These are phyloP conservation scores for Standfussiana lucernea DNA, from an alignment of 2,888 invertebrate genomes.

Conservation along the genomic window DNA sequence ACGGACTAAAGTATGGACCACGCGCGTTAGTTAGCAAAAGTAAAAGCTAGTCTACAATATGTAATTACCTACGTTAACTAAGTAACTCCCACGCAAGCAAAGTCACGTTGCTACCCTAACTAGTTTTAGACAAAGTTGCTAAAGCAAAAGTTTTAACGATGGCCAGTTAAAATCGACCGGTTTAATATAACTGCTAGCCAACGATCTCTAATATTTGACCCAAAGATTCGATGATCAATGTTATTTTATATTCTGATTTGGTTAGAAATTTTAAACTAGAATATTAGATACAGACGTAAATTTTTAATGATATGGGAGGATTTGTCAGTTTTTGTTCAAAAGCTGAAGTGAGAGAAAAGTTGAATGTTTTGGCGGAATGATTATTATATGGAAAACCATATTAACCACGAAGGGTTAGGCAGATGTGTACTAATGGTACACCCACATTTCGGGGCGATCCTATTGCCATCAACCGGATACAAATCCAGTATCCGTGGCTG, in stretches of 20 bases:
- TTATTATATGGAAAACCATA: neutral
- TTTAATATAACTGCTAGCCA: neutral
- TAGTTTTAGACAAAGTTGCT: slow-evolving; percentile 10
- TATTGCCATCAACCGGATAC: no score
- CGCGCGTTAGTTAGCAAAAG: no score
- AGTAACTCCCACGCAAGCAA: neutral
- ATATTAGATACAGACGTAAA: neutral
- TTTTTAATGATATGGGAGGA: neutral
- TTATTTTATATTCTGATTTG: slow-evolving; percentile 8
- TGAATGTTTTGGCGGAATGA: neutral
- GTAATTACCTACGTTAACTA: neutral
- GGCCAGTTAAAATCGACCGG: slow-evolving; percentile 7
- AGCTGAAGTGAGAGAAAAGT: neutral
- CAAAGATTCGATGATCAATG: neutral
- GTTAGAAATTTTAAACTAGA: neutral
- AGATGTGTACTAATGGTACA: no score
- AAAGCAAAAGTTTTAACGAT: slow-evolving; percentile 32
- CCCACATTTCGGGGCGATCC: no score
- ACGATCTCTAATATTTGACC: slow-evolving; percentile 21
- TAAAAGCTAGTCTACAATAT: neutral
- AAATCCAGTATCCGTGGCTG: no score
- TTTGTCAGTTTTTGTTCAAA: neutral
- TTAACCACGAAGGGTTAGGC: no score
- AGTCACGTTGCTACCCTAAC: slow-evolving; percentile 31
- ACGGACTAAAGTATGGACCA: no score